Percentiles rank a stretch among this genome's conserved stretches.
phyloP scores from a whole-genome alignment of 2,888 invertebrate species.

The Proisotoma minuta region DNA sequence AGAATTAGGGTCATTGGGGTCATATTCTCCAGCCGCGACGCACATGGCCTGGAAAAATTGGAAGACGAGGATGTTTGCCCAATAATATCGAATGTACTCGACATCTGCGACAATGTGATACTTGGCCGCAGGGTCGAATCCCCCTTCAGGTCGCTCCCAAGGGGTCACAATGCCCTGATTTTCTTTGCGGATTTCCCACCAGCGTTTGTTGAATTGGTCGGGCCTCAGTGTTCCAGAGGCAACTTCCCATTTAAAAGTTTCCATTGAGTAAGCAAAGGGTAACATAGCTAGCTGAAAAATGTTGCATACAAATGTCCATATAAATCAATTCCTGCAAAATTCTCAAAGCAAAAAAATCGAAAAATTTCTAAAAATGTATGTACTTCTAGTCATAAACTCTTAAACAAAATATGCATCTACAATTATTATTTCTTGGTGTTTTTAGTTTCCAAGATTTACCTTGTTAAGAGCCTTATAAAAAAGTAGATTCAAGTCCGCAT shows the following conservation, averaged over 20 bases:
- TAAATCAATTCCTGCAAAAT: not conserved
- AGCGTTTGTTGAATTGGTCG: constrained; percentile 48
- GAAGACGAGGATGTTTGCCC: constrained; percentile 64
- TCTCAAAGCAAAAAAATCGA: not conserved
- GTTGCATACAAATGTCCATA: no score
- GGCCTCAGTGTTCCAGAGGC: constrained; percentile 47
- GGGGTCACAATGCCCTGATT: constrained; percentile 47
- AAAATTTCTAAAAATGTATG: not conserved
- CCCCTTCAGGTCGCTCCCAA: constrained; percentile 27
- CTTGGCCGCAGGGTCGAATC: constrained; percentile 52
- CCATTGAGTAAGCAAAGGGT: constrained; percentile 49
- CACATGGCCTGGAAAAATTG: constrained; percentile 78
- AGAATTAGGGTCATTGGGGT: constrained; percentile 44
- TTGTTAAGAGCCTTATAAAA: constrained; percentile 37
- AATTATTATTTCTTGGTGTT: no score
- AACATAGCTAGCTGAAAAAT: constrained; percentile 48
- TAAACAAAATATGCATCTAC: no score
- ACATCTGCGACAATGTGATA: constrained; percentile 50
- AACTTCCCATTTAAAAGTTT: constrained; percentile 50
- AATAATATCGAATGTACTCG: constrained; percentile 35
- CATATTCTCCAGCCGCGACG: constrained; percentile 62
- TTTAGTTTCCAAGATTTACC: constrained; percentile 36
- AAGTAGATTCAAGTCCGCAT: constrained; percentile 3
- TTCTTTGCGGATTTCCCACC: constrained; percentile 48
- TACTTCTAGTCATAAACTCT: no score